phyloP scores from a whole-genome alignment of 2,797 vertebrate species.

The Clarias platycephalus region DNA sequence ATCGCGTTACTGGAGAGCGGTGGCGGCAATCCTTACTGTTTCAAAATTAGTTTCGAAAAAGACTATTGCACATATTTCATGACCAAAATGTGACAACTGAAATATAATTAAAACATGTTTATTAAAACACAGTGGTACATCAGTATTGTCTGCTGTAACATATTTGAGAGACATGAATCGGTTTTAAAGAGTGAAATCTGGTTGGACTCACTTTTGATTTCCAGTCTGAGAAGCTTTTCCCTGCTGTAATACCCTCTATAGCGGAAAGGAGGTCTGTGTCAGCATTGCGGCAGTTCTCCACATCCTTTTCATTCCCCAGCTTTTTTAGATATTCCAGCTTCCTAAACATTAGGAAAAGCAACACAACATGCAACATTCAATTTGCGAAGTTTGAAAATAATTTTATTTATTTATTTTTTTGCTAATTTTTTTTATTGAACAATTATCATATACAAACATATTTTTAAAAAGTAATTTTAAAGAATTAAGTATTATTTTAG shows the following conservation, averaged over 20 bases:
- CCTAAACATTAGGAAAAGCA: conserved; percentile 35
- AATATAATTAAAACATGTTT: background rate
- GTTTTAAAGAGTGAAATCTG: background rate
- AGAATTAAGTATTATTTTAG: too few relatives aligned
- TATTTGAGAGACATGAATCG: too few relatives aligned
- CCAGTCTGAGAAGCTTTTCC: conserved; percentile 59
- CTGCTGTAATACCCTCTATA: conserved; percentile 37
- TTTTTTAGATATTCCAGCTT: conserved; percentile 59
- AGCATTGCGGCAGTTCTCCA: conserved; percentile 39
- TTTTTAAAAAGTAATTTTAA: too few relatives aligned
- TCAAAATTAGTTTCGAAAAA: too few relatives aligned
- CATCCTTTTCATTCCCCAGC: conserved; percentile 52
- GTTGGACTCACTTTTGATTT: conserved; percentile 55
- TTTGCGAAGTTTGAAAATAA: too few relatives aligned
- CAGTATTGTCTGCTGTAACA: background rate
- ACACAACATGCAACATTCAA: too few relatives aligned
- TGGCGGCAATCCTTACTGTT: too few relatives aligned
- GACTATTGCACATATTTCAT: background rate
- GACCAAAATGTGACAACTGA: background rate
- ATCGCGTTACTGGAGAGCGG: too few relatives aligned
- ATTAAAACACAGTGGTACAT: background rate
- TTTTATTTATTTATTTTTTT: too few relatives aligned
- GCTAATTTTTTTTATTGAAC: too few relatives aligned
- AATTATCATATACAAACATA: too few relatives aligned
- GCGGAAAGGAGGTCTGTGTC: conserved; percentile 42